These are phyloP conservation scores for Clarias platycephalus DNA, from an alignment of 2,797 vertebrate genomes.

Conservation along the genomic window DNA sequence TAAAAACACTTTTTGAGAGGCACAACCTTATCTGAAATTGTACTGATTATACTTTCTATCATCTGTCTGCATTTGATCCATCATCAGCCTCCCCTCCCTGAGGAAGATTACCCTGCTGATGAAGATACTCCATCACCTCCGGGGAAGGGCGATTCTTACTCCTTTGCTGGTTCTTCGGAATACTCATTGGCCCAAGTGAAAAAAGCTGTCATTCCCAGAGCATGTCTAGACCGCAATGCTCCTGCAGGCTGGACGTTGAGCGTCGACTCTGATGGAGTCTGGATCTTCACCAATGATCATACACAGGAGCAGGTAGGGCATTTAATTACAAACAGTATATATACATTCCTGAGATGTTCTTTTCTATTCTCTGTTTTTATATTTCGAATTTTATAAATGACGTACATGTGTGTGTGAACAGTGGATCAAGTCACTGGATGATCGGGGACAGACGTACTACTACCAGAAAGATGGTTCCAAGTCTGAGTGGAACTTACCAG, in stretches of 20 bases:
- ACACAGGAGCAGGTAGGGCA: constrained; percentile 74
- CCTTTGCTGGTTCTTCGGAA: constrained; percentile 58
- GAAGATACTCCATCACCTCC: constrained; percentile 53
- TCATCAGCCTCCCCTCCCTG: constrained; percentile 85
- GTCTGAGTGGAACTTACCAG: constrained; percentile 80
- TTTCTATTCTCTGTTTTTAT: constrained; percentile 32
- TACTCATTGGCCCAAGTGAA: constrained; percentile 62
- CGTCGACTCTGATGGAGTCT: constrained; percentile 70
- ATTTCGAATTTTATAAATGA: not conserved
- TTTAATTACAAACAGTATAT: not conserved
- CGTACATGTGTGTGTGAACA: constrained; percentile 56
- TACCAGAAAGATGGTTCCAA: constrained; percentile 77
- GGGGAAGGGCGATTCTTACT: constrained; percentile 39
- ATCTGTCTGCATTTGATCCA: constrained; percentile 20
- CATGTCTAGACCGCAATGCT: constrained; percentile 67
- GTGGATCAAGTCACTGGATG: constrained; percentile 85
- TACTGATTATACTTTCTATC: not conserved
- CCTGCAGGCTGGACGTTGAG: constrained; percentile 76
- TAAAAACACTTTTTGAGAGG: not conserved
- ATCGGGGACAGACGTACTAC: constrained; percentile 80
- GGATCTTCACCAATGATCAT: constrained; percentile 75
- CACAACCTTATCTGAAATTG: not conserved
- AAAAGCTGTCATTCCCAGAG: constrained; percentile 69
- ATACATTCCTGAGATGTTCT: not conserved
- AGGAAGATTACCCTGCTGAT: constrained; percentile 81